Base-by-base conservation (phyloP, 2,113 vertebrate genomes). In the Scolopax mira region DNA sequence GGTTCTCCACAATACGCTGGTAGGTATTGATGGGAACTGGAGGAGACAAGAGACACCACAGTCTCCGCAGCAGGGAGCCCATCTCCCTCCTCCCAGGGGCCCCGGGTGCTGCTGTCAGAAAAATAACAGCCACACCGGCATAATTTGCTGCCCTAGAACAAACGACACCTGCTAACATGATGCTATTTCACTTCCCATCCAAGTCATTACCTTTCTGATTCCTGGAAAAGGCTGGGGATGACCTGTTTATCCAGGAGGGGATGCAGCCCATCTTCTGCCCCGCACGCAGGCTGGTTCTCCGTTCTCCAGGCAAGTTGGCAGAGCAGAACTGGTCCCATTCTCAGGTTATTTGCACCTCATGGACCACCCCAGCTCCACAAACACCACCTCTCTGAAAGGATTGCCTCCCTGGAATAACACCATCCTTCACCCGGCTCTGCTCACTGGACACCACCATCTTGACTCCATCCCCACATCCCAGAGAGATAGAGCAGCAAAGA, bases 231-330 rank as follows among this genome's bases (percentile, higher is more conserved):
- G 42, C 90, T 78, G 94, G 2, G 3, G 54, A 9, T 27, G 39
- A 44, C 44, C 19, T 3, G 27, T 30, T n/a, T n/a, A 72, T 37
- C 66, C 25, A 1, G 19, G 54, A 51, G 62, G 42, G 48, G 3
- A 42, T 52, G 9, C 19, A 15, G 72, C 18, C 18, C 51, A 2
- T 7, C 16, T 39, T 24, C 41, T 57, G 24, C 48, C 54, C 39
- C 1, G 0, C 16, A 2, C 1, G 0, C 79, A 35, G 17, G 14
- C n/a, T 24, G 24, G 14, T 4, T 42, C 42, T 10, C 21, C 0
- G 7, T 39, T 75, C 35, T 18, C 16, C 4, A 0, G 7, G 31
- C 0, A 0, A 0, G 1, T 8, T 10, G 2, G 0, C 39, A 5
- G 31, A 33, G 30, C 23, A 1, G 0, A 22, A 14, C 27, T 10